Evolutionary conservation across 2,888 invertebrate species (phyloP).

Genomic region (Melitaea athalia): DNA sequence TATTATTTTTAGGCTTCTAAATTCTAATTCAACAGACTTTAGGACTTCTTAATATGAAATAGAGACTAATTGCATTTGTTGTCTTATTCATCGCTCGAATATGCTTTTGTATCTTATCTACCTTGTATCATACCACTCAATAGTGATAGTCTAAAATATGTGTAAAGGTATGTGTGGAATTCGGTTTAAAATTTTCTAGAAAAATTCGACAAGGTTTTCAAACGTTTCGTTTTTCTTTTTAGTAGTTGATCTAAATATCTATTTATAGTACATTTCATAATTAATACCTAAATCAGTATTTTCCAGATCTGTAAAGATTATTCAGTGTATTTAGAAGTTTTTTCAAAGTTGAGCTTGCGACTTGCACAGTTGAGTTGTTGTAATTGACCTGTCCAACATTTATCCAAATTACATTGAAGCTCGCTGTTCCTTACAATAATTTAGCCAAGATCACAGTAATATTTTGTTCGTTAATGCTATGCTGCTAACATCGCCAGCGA

Average conservation of each 20-base stretch:
- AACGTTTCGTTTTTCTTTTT: too few species aligned
- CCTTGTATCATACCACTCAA: too few species aligned
- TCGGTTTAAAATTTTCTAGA: too few species aligned
- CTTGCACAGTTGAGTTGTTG: constrained; percentile 46
- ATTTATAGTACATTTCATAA: neutral
- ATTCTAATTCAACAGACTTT: neutral
- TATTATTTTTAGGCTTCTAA: neutral
- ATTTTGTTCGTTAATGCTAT: constrained; percentile 66
- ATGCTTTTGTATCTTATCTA: too few species aligned
- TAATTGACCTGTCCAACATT: constrained; percentile 59
- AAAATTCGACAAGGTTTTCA: too few species aligned
- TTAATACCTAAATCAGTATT: neutral
- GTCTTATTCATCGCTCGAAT: too few species aligned
- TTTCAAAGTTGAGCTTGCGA: constrained; percentile 34
- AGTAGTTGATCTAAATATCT: too few species aligned
- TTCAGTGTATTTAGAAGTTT: constrained; percentile 10
- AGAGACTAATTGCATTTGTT: too few species aligned
- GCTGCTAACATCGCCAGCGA: constrained; percentile 52
- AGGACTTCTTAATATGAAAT: too few species aligned
- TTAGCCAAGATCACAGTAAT: constrained; percentile 70
- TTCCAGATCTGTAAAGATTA: neutral
- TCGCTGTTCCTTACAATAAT: constrained; percentile 62
- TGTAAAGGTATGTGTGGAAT: too few species aligned
- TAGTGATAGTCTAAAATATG: too few species aligned
- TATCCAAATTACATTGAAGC: constrained; percentile 53